Percentiles rank a stretch among this genome's conserved stretches.
Conservation (phyloP, 1,140 invertebrate species). For the Trichogramma pretiosum region DNA sequence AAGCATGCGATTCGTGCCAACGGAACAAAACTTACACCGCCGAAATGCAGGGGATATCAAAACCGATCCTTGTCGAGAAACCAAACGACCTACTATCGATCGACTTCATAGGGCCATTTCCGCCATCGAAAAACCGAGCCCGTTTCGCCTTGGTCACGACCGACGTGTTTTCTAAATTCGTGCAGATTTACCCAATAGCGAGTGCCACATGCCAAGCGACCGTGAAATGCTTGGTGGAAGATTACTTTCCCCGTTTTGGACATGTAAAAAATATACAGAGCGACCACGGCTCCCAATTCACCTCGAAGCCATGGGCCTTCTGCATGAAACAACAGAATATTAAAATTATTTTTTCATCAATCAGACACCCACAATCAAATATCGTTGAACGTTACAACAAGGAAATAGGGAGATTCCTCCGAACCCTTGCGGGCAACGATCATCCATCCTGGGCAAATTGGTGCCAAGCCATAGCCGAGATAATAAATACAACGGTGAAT, state of each 20-base stretch:
- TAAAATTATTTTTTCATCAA: constrained; percentile 8
- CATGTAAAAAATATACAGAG: constrained; percentile 2
- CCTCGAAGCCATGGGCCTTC: constrained; percentile 7
- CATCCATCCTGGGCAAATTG: constrained; percentile 9
- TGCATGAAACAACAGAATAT: constrained; percentile 6
- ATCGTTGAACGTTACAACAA: constrained; percentile 6
- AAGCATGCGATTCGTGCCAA: constrained; percentile 13
- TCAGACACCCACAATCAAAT: constrained; percentile 15
- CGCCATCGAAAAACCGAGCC: constrained; percentile 32
- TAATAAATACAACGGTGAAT: constrained; percentile 15
- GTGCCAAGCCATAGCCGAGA: constrained; percentile 9
- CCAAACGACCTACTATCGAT: constrained; percentile 12
- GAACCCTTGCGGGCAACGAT: not conserved
- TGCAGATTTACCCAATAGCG: constrained; percentile 33
- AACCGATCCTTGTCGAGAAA: not conserved
- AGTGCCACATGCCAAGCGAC: constrained; percentile 20
- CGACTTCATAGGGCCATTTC: constrained; percentile 26
- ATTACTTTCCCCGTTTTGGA: constrained; percentile 15
- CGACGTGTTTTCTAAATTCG: constrained; percentile 39
- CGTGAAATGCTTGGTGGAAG: constrained; percentile 10
- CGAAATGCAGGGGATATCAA: constrained; percentile 2
- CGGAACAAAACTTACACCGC: constrained; percentile 8
- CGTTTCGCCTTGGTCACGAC: constrained; percentile 35
- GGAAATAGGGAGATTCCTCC: constrained; percentile 12
- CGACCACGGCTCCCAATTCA: constrained; percentile 4